Base-by-base conservation (phyloP, 2,113 vertebrate species). In the Mormoops blainvillei region DNA sequence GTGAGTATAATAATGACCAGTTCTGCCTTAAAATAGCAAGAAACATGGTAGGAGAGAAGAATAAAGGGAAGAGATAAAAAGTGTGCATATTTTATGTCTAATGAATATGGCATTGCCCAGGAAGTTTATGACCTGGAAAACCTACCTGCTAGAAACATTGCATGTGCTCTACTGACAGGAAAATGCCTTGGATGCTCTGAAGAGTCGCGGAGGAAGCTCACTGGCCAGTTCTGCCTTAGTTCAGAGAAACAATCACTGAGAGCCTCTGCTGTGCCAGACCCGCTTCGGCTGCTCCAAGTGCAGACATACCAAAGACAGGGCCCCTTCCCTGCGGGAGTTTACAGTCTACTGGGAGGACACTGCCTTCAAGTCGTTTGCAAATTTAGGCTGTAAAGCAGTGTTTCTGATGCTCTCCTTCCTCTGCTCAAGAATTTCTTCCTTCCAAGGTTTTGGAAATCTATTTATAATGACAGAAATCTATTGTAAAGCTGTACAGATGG, bases 21-120 rank as follows among this genome's bases (percentile, higher is more conserved):
- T 96, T 97, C 95, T 98, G 80, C 68, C 97, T 98, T 74, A 91
- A 95, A 73, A 28, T 92, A 95, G 41, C 58, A 96, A 97, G 89
- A 94, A 94, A 7, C 33, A 95, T 82, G 61, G 45, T 71, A 71
- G 74, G 45, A 83, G 63, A 50, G 74, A 94, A 85, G 38, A 38
- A 82, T 38, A 82, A 52, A 48, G 14, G 54, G 50, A 89, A 87
- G 77, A 77, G 38, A 93, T 31, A 82, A 77, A 87, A 82, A 50
- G n/a, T 48, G 26, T 58, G 7, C 7, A 14, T 87, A n/a, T 92
- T 94, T 93, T 67, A 5, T 91, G 71, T 78, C 81, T 89, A 94
- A 71, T 73, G 43, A 91, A 54, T 18, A 43, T 3, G 45, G 52
- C 83, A 54, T 68, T 65, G 36, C 71, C 58, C 31, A 70, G 43